phyloP scores from a whole-genome alignment of 1,140 invertebrate genomes.

The Trichogramma pretiosum region DNA sequence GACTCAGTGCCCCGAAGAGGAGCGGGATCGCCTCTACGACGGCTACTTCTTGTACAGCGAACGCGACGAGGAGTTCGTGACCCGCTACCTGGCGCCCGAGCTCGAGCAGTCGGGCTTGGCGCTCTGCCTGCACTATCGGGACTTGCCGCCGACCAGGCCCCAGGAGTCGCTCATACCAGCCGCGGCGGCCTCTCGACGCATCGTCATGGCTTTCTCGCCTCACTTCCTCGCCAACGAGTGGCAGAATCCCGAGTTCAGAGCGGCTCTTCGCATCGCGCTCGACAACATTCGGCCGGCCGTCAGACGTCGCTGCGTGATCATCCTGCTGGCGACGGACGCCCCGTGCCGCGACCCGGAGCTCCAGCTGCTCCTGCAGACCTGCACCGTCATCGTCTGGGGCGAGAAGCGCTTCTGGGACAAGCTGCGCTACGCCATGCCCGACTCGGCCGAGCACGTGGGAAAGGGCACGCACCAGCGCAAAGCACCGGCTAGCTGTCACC shows the following conservation, averaged over 20 bases:
- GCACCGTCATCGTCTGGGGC: constrained; percentile 76
- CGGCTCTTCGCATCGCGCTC: constrained; percentile 63
- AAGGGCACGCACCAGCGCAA: not conserved
- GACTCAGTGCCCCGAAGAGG: constrained; percentile 48
- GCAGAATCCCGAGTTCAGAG: constrained; percentile 61
- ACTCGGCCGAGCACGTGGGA: constrained; percentile 42
- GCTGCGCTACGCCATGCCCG: constrained; percentile 79
- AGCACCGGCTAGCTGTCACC: not conserved
- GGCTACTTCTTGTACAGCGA: constrained; percentile 82
- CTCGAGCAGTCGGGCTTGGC: constrained; percentile 67
- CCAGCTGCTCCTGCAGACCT: constrained; percentile 71
- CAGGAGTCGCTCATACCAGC: constrained; percentile 67
- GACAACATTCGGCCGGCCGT: constrained; percentile 57
- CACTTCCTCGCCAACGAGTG: constrained; percentile 67
- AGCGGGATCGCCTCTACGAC: constrained; percentile 71
- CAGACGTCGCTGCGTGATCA: constrained; percentile 64
- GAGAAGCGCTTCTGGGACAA: constrained; percentile 85
- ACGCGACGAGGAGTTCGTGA: constrained; percentile 73
- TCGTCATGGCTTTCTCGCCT: constrained; percentile 65
- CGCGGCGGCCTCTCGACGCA: constrained; percentile 63
- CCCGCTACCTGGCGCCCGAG: constrained; percentile 66
- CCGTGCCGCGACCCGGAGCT: constrained; percentile 72
- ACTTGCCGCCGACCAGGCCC: constrained; percentile 60
- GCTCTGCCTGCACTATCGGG: constrained; percentile 66
- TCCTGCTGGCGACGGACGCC: constrained; percentile 60